Conservation (phyloP, 2,113 vertebrate species). For the Sander lucioperca region DNA sequence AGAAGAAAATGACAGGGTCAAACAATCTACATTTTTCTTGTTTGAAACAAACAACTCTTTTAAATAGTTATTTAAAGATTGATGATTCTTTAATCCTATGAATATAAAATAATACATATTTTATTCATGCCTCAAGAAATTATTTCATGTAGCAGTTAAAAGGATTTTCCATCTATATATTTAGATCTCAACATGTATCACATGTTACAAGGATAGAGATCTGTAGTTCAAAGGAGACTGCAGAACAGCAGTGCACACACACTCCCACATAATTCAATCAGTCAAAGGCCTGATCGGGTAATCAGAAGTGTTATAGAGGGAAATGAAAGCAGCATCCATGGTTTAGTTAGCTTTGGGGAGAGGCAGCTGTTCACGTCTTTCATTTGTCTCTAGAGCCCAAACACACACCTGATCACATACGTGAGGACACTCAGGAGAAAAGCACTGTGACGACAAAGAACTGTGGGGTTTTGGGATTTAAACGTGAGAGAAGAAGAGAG, state of each 20-base stretch:
- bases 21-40: not conserved
- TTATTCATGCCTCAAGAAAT: slow-evolving; percentile 14
- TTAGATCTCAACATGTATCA: not conserved
- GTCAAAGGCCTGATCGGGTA: slow-evolving; percentile 32
- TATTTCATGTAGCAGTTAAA: not conserved
- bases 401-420: slow-evolving; percentile 54
- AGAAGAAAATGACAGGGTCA: not conserved
- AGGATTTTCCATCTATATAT: not conserved
- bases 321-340: slow-evolving; percentile 33
- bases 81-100: slow-evolving; percentile 9
- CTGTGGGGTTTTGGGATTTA: slow-evolving; percentile 35
- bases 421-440: slow-evolving; percentile 47
- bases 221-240: not conserved
- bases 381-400: slow-evolving; percentile 47
- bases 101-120: not conserved
- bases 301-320: slow-evolving; percentile 34
- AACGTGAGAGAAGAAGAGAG: slow-evolving; percentile 16
- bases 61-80: not conserved
- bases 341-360: slow-evolving; percentile 15
- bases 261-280: slow-evolving; percentile 38
- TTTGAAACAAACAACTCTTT: not conserved
- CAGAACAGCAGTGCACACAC: not conserved
- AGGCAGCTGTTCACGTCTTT: slow-evolving; percentile 57
- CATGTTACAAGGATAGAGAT: not conserved
- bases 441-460: slow-evolving; percentile 31